Conservation (phyloP, 2,888 invertebrate species). For the Imbricaverruca yamaguchii region DNA sequence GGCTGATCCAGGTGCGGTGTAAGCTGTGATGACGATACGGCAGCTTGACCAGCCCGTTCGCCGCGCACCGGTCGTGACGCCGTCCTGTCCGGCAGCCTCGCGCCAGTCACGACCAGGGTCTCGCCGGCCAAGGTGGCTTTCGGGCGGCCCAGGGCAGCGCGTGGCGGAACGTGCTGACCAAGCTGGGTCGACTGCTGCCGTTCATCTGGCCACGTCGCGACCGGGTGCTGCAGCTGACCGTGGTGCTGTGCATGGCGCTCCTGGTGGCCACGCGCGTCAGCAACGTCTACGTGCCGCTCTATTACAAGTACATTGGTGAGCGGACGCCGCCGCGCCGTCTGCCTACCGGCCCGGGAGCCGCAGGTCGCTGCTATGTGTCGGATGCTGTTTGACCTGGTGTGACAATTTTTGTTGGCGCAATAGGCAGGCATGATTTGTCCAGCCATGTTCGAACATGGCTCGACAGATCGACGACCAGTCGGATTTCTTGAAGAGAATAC, state of each 20-base stretch:
- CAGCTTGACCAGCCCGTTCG: no score
- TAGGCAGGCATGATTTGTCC: no score
- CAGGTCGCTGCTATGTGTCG: conserved; percentile 36
- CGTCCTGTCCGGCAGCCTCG: not conserved
- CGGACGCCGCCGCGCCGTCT: conserved; percentile 24
- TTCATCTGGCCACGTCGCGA: conserved; percentile 91
- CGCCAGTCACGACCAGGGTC: not conserved
- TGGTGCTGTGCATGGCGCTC: conserved; percentile 68
- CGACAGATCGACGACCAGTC: no score
- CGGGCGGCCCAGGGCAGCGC: conserved; percentile 51
- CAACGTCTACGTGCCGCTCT: conserved; percentile 87
- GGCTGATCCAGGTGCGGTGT: no score
- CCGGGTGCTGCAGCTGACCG: conserved; percentile 64
- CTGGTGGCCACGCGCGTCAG: conserved; percentile 71
- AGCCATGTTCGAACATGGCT: no score
- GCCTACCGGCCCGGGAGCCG: conserved; percentile 50
- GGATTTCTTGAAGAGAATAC: no score
- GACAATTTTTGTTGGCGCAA: not conserved
- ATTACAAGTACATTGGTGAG: conserved; percentile 83
- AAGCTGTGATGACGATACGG: no score
- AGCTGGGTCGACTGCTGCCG: conserved; percentile 70
- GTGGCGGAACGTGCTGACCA: conserved; percentile 68
- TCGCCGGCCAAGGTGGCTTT: not conserved
- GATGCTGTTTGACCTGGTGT: not conserved
- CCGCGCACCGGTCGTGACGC: no score